Base-by-base conservation (phyloP, 2,888 invertebrate genomes). In the Eucriotettix oculatus region DNA sequence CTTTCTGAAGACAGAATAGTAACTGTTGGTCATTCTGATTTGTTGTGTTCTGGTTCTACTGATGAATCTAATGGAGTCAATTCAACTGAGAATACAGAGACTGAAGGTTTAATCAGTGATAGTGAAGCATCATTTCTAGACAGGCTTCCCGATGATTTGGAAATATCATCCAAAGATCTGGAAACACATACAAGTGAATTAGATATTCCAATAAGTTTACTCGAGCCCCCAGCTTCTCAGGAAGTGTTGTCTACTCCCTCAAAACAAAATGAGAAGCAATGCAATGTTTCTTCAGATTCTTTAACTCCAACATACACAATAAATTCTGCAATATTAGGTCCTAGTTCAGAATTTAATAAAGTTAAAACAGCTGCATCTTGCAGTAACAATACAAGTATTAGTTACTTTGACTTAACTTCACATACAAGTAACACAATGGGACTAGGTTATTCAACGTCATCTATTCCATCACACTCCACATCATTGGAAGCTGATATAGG, bases 1-100 rank as follows among this genome's bases (percentile, higher is more conserved):
- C 78, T 84, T 59, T 76, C 78, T 60, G 85, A 85, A 64, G 85
- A 84, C 67, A 61, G 62, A 59, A 53, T 53, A 16, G 44, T 41
- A 42, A 44, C 53, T 48, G 57, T 48, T n/a, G 52, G 52, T 29
- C 44, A 43, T 2, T 58, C 29, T 40, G 59, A 59, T 17, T 57
- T 52, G 16, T 64, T 69, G 42, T 65, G 65, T 10, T 59, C 71
- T 16, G 71, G 75, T 44, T 73, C 71, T 1, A 72, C 72, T 16
- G 71, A 71, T 60, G 67, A 67, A 42, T 61, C 68, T 7, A 63
- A 63, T 42, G 60, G 65, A 41, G 63, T 66, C 11, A 56, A 52
- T 16, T 42, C n/a, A 42, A 52, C 48, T 16, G 58, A 59, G 42
- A 52, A 42, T 14, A 58, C 56, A n/a, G 48, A 52, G 12, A 57